These are phyloP conservation scores for Campylorhamphus procurvoides DNA, from an alignment of 2,113 vertebrate species.

Conservation along the genomic window DNA sequence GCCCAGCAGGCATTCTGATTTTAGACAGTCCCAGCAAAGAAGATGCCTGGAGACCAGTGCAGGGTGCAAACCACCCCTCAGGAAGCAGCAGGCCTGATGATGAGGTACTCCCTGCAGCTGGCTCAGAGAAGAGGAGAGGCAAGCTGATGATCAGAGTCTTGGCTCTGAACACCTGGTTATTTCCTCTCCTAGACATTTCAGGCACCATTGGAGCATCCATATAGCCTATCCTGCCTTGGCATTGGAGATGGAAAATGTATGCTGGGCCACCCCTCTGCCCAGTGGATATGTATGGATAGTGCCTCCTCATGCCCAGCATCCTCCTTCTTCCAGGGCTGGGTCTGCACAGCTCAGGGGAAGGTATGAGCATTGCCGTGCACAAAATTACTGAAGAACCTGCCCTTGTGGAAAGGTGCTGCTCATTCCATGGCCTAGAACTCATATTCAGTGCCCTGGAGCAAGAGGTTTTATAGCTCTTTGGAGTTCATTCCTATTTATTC, in stretches of 20 bases:
- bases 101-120: not conserved
- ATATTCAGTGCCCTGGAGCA: not conserved
- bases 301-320: not conserved
- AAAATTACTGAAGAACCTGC: not conserved
- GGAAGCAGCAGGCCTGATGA: not conserved
- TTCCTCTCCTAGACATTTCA: not conserved
- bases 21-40: not conserved
- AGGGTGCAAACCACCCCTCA: not conserved
- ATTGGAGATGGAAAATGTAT: not conserved
- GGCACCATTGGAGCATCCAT: rapidly evolving
- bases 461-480: not conserved
- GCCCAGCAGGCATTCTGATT: not conserved
- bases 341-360: not conserved
- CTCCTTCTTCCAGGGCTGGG: not conserved
- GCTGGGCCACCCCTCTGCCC: not conserved
- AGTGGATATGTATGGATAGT: not conserved
- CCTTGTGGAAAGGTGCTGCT: not conserved
- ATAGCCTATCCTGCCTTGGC: not conserved
- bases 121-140: not conserved
- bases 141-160: not conserved
- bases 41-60: not conserved
- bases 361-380: not conserved
- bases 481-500: not conserved
- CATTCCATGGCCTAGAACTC: not conserved
- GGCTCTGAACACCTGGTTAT: not conserved